Percentiles rank a stretch among this genome's conserved stretches.
These are phyloP conservation scores for Pyrgus malvae DNA, from an alignment of 2,888 invertebrate genomes.

Conservation along the genomic window DNA sequence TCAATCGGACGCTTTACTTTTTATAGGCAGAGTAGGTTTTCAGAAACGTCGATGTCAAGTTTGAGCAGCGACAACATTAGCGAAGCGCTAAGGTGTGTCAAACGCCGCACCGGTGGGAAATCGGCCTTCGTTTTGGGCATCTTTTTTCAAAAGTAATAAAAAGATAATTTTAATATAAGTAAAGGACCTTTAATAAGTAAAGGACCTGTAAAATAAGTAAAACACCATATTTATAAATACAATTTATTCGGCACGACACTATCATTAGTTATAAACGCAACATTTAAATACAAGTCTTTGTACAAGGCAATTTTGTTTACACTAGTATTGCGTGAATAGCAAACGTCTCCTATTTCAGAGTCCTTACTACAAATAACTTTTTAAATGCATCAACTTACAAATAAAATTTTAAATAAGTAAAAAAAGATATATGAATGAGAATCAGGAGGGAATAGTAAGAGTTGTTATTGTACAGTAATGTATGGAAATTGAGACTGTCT, in stretches of 20 bases:
- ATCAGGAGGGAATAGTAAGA: neutral
- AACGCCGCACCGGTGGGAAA: too few species aligned
- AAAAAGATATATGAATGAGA: neutral
- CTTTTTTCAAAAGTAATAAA: too few species aligned
- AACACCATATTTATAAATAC: constrained; percentile 29
- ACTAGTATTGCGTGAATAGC: constrained; percentile 7
- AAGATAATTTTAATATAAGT: too few species aligned
- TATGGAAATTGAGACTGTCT: too few species aligned
- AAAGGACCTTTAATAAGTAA: too few species aligned
- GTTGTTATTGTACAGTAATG: too few species aligned
- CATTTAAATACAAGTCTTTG: constrained; percentile 67
- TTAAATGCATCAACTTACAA: neutral
- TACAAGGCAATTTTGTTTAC: constrained; percentile 66
- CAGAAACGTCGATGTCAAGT: too few species aligned
- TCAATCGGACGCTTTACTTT: too few species aligned
- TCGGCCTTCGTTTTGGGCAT: too few species aligned
- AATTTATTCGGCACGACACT: constrained; percentile 34
- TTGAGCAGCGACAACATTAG: too few species aligned
- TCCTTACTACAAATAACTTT: neutral
- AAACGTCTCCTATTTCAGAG: neutral
- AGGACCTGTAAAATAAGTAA: constrained; percentile 15
- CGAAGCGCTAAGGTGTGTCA: too few species aligned
- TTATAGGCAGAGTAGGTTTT: too few species aligned
- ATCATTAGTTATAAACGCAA: constrained; percentile 30
- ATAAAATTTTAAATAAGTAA: neutral